Evolutionary conservation across 2,113 vertebrate genomes (phyloP).

Genomic region (Chionomys nivalis): DNA sequence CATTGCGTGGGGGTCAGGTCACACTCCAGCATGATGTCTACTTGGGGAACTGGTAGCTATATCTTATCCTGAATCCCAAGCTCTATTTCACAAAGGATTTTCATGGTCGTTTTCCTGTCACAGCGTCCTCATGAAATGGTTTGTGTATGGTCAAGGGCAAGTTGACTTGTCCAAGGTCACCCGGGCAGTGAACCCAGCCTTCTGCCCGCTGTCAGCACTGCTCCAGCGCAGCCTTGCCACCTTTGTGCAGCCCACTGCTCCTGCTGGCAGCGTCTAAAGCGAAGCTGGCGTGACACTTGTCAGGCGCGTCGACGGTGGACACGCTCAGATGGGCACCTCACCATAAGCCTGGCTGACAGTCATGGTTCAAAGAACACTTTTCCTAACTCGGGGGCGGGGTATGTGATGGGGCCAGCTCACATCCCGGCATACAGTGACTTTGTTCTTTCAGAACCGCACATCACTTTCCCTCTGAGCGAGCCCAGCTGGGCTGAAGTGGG

Average conservation of each 20-base stretch:
- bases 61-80: not conserved
- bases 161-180: slow-evolving; percentile 8
- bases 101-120: not conserved
- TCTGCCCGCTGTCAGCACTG: not conserved
- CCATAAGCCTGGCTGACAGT: slow-evolving; percentile 29
- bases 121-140: not conserved
- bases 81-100: slow-evolving; percentile 23
- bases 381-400: not conserved
- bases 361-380: slow-evolving; percentile 3
- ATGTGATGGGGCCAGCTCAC: not conserved
- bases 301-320: slow-evolving; percentile 31
- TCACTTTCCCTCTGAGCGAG: not conserved
- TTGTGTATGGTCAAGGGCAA: not conserved
- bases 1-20: not conserved
- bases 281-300: not conserved
- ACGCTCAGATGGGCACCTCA: slow-evolving; percentile 23
- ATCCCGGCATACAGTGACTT: not conserved
- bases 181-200: not conserved
- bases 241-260: not conserved
- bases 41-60: not conserved
- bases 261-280: not conserved
- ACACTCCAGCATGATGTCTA: not conserved
- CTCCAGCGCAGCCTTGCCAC: not conserved
- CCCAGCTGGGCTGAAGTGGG: too few species aligned
- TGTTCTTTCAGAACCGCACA: not conserved